Percentiles rank a stretch among this genome's conserved stretches.
Evolutionary conservation across 2,797 vertebrate species (phyloP).

Genomic region (Pelodytes ibericus): DNA sequence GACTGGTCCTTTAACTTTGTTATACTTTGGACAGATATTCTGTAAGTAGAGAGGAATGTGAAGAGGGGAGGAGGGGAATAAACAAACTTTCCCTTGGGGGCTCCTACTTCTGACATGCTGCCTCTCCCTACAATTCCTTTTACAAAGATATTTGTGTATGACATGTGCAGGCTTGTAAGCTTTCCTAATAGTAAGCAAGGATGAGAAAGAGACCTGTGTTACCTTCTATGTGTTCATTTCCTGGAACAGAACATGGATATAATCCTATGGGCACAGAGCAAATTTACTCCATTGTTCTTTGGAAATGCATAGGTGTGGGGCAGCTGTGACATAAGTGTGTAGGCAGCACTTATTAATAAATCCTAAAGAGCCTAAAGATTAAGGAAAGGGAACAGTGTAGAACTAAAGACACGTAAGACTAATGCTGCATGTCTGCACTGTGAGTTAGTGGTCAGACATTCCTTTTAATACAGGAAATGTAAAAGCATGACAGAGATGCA

Average conservation of each 20-base stretch:
- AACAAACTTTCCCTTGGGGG: conserved; percentile 9
- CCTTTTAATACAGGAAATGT: no score
- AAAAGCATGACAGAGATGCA: no score
- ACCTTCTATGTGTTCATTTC: conserved; percentile 11
- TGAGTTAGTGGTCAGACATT: no score
- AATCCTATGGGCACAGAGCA: conserved; percentile 19
- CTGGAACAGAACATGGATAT: conserved; percentile 11
- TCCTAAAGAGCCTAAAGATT: neutral
- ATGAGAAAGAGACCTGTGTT: conserved; percentile 6
- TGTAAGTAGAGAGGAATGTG: neutral
- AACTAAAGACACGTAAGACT: no score
- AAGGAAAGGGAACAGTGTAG: neutral
- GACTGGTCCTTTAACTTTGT: no score
- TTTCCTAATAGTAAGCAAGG: conserved; percentile 4
- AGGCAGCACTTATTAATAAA: conserved; percentile 1
- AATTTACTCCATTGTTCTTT: conserved; percentile 24
- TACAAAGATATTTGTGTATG: conserved; percentile 33
- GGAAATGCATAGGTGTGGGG: conserved; percentile 17
- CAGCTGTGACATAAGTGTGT: conserved; percentile 15
- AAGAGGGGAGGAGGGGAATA: neutral
- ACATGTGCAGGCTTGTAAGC: conserved; percentile 33
- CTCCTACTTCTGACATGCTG: neutral
- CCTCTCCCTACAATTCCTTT: conserved; percentile 23
- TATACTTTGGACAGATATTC: no score
- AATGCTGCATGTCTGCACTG: no score